phyloP scores from a whole-genome alignment of 2,888 invertebrate species.

The Tineola bisselliella region DNA sequence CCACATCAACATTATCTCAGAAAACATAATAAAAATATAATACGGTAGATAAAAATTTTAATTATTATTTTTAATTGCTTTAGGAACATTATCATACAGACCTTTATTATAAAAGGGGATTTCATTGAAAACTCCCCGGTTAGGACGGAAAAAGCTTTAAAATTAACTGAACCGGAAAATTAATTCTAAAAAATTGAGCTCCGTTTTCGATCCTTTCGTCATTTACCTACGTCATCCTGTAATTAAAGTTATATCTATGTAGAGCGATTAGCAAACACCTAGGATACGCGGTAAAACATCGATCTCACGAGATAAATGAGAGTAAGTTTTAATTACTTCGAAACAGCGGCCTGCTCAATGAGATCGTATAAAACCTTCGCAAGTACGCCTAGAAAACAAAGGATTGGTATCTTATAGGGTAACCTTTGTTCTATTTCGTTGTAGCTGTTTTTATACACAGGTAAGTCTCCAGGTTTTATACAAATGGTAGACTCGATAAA shows the following conservation, averaged over 20 bases:
- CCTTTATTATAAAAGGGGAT: slow-evolving; percentile 2
- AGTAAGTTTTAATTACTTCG: slow-evolving; percentile 11
- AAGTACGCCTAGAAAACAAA: background rate
- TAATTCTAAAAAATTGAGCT: slow-evolving; percentile 12
- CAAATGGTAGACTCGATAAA: no score
- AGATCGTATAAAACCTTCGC: background rate
- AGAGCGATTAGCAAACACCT: slow-evolving; percentile 11
- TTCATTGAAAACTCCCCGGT: background rate
- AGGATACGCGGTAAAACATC: slow-evolving; percentile 5
- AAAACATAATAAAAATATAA: background rate
- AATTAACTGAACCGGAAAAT: slow-evolving; percentile 8
- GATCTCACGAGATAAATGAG: slow-evolving; percentile 12
- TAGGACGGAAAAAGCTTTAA: background rate
- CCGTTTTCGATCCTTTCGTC: background rate
- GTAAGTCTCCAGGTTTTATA: no score
- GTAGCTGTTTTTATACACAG: no score
- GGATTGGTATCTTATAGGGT: background rate
- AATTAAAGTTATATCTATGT: background rate
- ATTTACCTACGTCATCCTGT: slow-evolving; percentile 7
- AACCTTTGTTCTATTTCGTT: background rate
- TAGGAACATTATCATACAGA: background rate
- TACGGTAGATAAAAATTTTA: background rate
- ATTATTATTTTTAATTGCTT: background rate
- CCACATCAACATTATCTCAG: no score
- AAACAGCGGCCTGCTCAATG: slow-evolving; percentile 3